Evolutionary conservation across 2,888 invertebrate species (phyloP), one percentile per base, ranked within the genome.

Genomic region (Galerucella nymphaeae): DNA sequence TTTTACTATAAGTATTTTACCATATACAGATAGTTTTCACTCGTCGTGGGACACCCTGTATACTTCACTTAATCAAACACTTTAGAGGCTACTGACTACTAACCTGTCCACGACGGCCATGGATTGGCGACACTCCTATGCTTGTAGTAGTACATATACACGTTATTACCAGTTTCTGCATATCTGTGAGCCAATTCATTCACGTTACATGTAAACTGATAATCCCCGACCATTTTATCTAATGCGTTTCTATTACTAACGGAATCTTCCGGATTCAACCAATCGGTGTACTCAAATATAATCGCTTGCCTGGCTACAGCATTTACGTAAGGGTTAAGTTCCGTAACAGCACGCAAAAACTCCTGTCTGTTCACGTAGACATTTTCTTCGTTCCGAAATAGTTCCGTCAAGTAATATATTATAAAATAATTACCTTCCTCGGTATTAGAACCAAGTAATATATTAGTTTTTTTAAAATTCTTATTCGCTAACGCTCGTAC

Each of bases 401-500:
- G 85, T 82, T 95, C 94, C 5, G 95, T 94, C 72, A 97, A 88
- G 84, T 96, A 96, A 87, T 98, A 98, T 77, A 97, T 92, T 77
- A 98, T 94, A 85, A 97, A 98, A 86, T 95, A 98, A 84, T 94
- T 95, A 57, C 96, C 97, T 85, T 98, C 98, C 84, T 98, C 96
- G 16, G 93, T 93, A 85, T 98, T 97, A 65, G 94, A 95, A 48
- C 98, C 98, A 90, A 96, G 92, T 59, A 98, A 88, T 75, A 98
- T 92, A 83, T 95, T 96, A 13, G 96, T 95, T 86, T 96, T 96
- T 86, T 98, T 98, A 87, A 97, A 98, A 84, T 96, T 94, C 75
- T 93, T 92, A 76, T 92, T 92, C 48, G 90, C 89, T 80, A 98
- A 86, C 1, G 93, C 92, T 66, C 91, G 88, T 64, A 90, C 90